phyloP scores from a whole-genome alignment of 2,888 invertebrate genomes.

The Dermolepida albohirtum region DNA sequence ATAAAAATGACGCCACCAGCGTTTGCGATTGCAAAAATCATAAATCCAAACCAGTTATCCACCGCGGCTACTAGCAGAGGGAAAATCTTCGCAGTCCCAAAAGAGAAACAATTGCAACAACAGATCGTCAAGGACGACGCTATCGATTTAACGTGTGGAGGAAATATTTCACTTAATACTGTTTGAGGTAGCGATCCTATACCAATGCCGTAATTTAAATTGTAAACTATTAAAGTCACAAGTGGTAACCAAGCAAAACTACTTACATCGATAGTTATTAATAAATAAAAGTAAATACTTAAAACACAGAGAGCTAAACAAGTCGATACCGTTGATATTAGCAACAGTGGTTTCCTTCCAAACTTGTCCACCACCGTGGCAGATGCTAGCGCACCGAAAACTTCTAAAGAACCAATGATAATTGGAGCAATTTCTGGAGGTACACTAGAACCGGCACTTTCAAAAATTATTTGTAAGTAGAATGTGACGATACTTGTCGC shows the following conservation, averaged over 20 bases:
- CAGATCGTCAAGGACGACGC: constrained; percentile 81
- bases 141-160: constrained; percentile 78
- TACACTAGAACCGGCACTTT: constrained; percentile 71
- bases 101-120: constrained; percentile 79
- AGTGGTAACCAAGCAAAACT: constrained; percentile 76
- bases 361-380: constrained; percentile 81
- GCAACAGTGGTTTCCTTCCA: constrained; percentile 77
- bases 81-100: constrained; percentile 80
- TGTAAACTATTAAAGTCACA: constrained; percentile 76
- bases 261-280: constrained; percentile 62
- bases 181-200: constrained; percentile 84
- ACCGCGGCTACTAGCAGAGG: constrained; percentile 68
- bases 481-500: constrained; percentile 70
- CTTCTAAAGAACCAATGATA: constrained; percentile 79
- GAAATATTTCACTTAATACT: constrained; percentile 83
- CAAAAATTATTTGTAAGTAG: constrained; percentile 80
- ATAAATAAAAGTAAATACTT: constrained; percentile 72
- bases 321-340: constrained; percentile 76
- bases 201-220: constrained; percentile 78
- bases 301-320: constrained; percentile 70
- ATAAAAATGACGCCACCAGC: constrained; percentile 76
- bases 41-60: constrained; percentile 76
- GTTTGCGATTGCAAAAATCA: constrained; percentile 75
- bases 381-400: constrained; percentile 76
- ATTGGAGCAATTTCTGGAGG: constrained; percentile 76